Percentiles rank a stretch among this genome's conserved stretches.
phyloP scores from a whole-genome alignment of 2,797 vertebrate species.

The Hypotaenidia okinawae region DNA sequence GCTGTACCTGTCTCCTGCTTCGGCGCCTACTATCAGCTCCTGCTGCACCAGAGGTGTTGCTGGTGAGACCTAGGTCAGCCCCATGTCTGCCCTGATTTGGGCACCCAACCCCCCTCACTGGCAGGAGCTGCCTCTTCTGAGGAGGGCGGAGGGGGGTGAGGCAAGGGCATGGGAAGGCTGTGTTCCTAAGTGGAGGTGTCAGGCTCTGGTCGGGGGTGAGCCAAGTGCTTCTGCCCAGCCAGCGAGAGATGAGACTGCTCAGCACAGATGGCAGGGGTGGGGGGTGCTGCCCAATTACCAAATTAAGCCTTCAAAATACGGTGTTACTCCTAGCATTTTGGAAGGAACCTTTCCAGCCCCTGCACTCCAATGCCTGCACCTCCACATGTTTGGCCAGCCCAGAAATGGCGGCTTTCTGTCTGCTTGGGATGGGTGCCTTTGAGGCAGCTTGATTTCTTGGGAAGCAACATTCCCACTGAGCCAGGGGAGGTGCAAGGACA shows the following conservation, averaged over 20 bases:
- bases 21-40: not conserved
- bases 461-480: not conserved
- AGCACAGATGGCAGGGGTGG: slow-evolving; percentile 28
- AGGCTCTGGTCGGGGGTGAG: slow-evolving; percentile 39
- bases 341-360: not conserved
- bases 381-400: rapidly evolving
- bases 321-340: slow-evolving; percentile 1
- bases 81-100: not conserved
- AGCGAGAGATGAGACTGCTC: not conserved
- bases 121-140: not conserved
- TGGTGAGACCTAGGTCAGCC: not conserved
- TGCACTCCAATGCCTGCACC: not conserved
- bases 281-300: slow-evolving; percentile 35
- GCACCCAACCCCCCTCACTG: not conserved
- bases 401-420: not conserved
- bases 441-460: not conserved
- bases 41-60: not conserved
- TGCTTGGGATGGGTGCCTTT: not conserved
- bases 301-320: slow-evolving; percentile 60
- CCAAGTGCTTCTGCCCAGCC: slow-evolving; percentile 47
- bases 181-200: slow-evolving; percentile 39
- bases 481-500: not conserved
- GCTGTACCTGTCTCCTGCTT: not conserved
- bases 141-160: not conserved
- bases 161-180: not conserved